A percentile compares a stretch with the other conserved stretches of the same genome.
Evolutionary conservation across 2,797 vertebrate genomes (phyloP).

Genomic region (Sebastes glaucus): DNA sequence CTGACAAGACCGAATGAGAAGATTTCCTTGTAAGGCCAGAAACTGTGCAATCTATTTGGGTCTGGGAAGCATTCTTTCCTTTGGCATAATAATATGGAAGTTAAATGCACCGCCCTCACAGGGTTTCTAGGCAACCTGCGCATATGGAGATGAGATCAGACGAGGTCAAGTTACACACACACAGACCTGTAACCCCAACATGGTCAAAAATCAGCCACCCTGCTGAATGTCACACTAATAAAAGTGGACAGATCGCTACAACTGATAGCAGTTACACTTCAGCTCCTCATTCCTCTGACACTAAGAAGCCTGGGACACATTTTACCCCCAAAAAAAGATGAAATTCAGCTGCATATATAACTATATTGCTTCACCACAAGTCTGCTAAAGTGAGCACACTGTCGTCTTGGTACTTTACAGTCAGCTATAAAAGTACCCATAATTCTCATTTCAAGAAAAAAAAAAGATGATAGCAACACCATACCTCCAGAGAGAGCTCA

Average conservation of each 20-base stretch:
- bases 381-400: conserved; percentile 49
- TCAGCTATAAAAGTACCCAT: conserved; percentile 42
- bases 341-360: conserved; percentile 53
- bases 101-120: conserved; percentile 12
- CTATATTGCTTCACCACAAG: conserved; percentile 43
- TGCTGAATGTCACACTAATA: conserved; percentile 46
- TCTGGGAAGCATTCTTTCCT: conserved; percentile 54
- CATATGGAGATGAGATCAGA: conserved; percentile 49
- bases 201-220: conserved; percentile 1
- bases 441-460: conserved; percentile 34
- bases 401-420: conserved; percentile 44
- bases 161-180: conserved; percentile 51
- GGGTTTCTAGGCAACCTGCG: conserved; percentile 54
- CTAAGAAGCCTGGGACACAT: conserved; percentile 2
- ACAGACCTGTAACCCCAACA: conserved; percentile 10
- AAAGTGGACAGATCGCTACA: conserved; percentile 22
- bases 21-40: conserved; percentile 65
- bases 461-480: conserved; percentile 36
- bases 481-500: conserved; percentile 70
- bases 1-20: conserved; percentile 15
- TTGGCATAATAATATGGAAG: conserved; percentile 53
- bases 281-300: conserved; percentile 10
- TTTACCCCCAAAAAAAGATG: not conserved
- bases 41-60: conserved; percentile 47
- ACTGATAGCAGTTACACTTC: conserved; percentile 1